Percentiles rank a stretch among this genome's conserved stretches.
Evolutionary conservation across 2,888 invertebrate species (phyloP).

Genomic region (Amphiduros pacificus): DNA sequence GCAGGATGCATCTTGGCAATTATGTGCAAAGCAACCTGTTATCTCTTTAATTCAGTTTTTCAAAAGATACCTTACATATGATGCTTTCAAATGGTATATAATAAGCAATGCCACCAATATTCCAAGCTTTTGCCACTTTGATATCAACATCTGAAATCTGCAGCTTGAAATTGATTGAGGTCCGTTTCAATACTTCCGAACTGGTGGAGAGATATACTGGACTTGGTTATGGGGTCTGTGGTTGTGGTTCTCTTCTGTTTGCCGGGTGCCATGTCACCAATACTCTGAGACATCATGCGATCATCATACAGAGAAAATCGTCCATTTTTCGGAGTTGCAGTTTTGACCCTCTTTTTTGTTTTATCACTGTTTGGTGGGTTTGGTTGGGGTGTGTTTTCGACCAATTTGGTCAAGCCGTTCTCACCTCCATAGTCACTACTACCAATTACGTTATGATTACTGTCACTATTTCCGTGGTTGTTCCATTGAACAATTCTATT

Average conservation of each 20-base stretch:
- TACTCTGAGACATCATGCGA: slow-evolving; percentile 71
- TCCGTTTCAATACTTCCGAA: slow-evolving; percentile 8
- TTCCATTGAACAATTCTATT: slow-evolving; percentile 1
- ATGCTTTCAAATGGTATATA: too few species aligned
- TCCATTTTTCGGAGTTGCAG: slow-evolving; percentile 37
- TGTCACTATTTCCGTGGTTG: not conserved
- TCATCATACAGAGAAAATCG: slow-evolving; percentile 86
- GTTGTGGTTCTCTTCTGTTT: not conserved
- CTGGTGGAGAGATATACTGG: slow-evolving; percentile 12
- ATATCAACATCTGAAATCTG: slow-evolving; percentile 12
- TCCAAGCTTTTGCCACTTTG: too few species aligned
- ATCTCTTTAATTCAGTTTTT: too few species aligned
- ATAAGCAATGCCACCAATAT: too few species aligned
- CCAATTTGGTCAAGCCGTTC: not conserved
- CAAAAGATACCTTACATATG: too few species aligned
- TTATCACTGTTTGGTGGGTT: not conserved
- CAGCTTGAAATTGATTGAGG: not conserved
- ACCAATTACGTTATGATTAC: too few species aligned
- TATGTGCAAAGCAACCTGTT: too few species aligned
- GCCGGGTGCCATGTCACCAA: not conserved
- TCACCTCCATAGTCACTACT: too few species aligned
- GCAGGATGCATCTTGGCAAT: too few species aligned
- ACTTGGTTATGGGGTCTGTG: too few species aligned
- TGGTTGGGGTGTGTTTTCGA: not conserved
- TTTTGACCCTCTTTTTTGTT: not conserved